phyloP scores from a whole-genome alignment of 2,888 invertebrate species.

The Diplolepis rosae region DNA sequence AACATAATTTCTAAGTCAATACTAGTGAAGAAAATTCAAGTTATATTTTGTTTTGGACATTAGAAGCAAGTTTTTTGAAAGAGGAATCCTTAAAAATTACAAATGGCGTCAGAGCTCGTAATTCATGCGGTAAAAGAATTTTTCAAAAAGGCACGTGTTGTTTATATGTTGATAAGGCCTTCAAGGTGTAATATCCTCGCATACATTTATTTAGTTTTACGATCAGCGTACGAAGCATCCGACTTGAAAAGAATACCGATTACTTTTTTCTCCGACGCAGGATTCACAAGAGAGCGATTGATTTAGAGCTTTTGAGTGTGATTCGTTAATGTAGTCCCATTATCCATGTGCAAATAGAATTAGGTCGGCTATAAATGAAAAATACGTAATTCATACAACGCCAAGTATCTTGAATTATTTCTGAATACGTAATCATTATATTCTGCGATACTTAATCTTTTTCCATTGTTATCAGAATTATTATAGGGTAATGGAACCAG shows the following conservation, averaged over 20 bases:
- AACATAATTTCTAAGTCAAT: too few relatives aligned
- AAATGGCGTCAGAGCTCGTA: background rate
- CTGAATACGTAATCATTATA: background rate
- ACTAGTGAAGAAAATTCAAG: too few relatives aligned
- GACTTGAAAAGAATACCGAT: constrained; percentile 1
- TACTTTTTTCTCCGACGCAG: background rate
- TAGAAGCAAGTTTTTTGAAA: background rate
- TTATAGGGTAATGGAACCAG: too few relatives aligned
- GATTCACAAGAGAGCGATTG: background rate
- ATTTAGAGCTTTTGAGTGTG: background rate
- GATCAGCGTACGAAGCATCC: background rate
- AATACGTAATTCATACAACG: background rate
- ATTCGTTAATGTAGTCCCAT: background rate
- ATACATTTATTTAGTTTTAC: background rate
- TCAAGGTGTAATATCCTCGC: constrained; percentile 6
- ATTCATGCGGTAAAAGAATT: background rate
- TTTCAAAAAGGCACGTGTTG: background rate
- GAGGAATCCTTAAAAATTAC: too few relatives aligned
- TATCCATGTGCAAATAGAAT: background rate
- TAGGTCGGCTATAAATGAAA: background rate
- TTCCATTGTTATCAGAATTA: too few relatives aligned
- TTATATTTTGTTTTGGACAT: background rate
- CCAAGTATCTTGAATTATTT: background rate
- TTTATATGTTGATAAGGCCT: background rate
- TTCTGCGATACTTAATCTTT: background rate